Conservation (phyloP, 64 coral and sea anemone genomes). For the Orbicella faveolata region DNA sequence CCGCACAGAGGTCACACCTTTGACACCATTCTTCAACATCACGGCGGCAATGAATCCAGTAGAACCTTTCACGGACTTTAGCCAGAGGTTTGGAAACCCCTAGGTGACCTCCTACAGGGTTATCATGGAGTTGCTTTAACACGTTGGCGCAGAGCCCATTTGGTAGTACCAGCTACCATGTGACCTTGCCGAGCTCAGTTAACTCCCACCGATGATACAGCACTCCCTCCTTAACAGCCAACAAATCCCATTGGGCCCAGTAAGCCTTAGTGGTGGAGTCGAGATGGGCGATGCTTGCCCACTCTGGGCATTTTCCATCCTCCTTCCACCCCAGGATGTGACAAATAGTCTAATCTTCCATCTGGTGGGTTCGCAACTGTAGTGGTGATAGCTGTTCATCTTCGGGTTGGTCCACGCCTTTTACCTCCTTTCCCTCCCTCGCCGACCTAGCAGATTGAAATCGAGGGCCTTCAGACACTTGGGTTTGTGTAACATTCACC, state of each 20-base stretch:
- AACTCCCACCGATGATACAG: slow-evolving; percentile 3
- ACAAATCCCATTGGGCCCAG: background rate
- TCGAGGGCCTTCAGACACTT: background rate
- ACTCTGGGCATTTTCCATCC: slow-evolving; percentile 9
- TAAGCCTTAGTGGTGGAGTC: background rate
- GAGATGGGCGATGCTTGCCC: background rate
- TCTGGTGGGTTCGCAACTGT: background rate
- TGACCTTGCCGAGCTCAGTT: background rate
- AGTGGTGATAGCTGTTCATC: background rate
- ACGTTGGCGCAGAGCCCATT: background rate
- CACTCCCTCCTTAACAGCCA: background rate
- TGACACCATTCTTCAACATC: slow-evolving; percentile 35
- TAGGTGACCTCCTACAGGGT: background rate
- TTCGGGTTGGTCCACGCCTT: background rate
- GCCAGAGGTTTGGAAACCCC: background rate
- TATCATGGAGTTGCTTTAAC: background rate
- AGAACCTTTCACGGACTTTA: slow-evolving; percentile 7
- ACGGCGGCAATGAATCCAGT: slow-evolving; percentile 5
- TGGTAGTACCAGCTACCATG: background rate
- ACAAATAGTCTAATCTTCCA: background rate
- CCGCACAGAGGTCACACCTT: slow-evolving; percentile 29
- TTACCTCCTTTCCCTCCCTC: background rate
- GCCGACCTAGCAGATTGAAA: background rate
- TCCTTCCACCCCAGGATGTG: background rate
- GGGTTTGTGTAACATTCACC: background rate